Percentiles rank a stretch among this genome's conserved stretches.
Conservation (phyloP, 1,140 invertebrate species). For the Drosophila kepulauana region DNA sequence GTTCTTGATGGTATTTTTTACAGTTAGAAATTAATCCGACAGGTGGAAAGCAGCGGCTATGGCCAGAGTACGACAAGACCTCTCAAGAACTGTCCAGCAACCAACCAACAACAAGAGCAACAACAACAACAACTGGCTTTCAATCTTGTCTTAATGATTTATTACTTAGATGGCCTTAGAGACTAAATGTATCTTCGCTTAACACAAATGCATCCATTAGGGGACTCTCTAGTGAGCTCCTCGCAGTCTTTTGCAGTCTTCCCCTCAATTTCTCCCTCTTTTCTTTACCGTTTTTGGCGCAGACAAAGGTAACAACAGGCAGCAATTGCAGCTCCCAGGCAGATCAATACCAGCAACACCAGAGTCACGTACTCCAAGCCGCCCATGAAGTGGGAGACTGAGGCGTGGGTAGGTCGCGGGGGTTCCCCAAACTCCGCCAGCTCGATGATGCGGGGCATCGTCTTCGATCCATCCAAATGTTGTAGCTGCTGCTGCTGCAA, state of each 20-base stretch:
- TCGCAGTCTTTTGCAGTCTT: conserved; percentile 40
- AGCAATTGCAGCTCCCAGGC: conserved; percentile 91
- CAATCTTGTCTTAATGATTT: conserved; percentile 65
- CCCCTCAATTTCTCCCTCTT: conserved; percentile 86
- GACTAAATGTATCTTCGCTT: conserved; percentile 46
- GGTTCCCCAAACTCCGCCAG: conserved; percentile 86
- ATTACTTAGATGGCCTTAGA: conserved; percentile 65
- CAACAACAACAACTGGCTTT: conserved; percentile 49
- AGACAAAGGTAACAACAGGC: conserved; percentile 92
- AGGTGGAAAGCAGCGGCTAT: conserved; percentile 46
- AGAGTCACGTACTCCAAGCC: conserved; percentile 92
- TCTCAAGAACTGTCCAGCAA: conserved; percentile 41
- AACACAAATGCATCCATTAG: conserved; percentile 49
- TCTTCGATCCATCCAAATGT: conserved; percentile 53
- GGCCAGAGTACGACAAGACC: conserved; percentile 23
- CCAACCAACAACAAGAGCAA: conserved; percentile 27
- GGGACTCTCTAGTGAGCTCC: conserved; percentile 31
- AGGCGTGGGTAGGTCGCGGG: conserved; percentile 60
- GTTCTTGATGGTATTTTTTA: conserved; percentile 66
- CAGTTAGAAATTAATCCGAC: conserved; percentile 72
- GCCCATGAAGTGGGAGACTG: conserved; percentile 85
- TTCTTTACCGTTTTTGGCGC: conserved; percentile 88
- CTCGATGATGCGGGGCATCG: conserved; percentile 86
- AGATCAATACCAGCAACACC: conserved; percentile 91
- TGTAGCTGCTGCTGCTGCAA: conserved; percentile 62